phyloP scores from a whole-genome alignment of 2,797 vertebrate species.

The Microctenopoma steveboyesi region DNA sequence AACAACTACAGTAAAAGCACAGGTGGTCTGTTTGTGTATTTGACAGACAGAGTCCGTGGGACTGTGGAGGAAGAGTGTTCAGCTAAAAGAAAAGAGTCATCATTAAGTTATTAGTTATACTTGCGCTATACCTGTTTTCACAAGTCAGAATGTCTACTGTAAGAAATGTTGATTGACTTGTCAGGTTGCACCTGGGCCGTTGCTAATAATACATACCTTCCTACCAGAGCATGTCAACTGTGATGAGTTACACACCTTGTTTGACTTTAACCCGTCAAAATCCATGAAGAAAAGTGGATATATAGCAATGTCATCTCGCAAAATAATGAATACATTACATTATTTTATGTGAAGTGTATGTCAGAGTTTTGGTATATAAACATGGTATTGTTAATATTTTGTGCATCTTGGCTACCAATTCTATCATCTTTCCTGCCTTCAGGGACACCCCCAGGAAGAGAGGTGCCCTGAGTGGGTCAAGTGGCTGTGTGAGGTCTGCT shows the following conservation, averaged over 20 bases:
- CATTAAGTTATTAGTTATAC: background rate
- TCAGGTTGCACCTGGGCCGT: no score
- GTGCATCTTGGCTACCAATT: background rate
- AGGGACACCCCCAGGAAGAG: conserved; percentile 94
- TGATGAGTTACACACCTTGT: no score
- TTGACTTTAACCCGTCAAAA: no score
- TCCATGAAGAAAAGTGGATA: no score
- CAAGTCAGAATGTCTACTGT: background rate
- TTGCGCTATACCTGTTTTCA: background rate
- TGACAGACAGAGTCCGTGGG: no score
- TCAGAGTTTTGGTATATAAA: no score
- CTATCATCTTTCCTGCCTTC: conserved; percentile 48
- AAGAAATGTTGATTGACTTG: background rate
- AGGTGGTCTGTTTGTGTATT: background rate
- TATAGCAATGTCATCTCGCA: no score
- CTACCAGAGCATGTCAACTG: no score
- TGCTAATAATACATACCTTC: no score
- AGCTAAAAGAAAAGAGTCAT: background rate
- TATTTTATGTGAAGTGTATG: no score
- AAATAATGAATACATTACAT: no score
- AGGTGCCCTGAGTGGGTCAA: conserved; percentile 74
- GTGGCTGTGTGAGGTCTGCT: conserved; percentile 73
- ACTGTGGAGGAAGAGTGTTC: no score
- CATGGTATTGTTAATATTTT: background rate
- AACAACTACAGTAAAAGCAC: background rate